Evolutionary conservation across 2,888 invertebrate species (phyloP), one percentile per base, ranked within the genome.

Genomic region (Drosophila phalerata): DNA sequence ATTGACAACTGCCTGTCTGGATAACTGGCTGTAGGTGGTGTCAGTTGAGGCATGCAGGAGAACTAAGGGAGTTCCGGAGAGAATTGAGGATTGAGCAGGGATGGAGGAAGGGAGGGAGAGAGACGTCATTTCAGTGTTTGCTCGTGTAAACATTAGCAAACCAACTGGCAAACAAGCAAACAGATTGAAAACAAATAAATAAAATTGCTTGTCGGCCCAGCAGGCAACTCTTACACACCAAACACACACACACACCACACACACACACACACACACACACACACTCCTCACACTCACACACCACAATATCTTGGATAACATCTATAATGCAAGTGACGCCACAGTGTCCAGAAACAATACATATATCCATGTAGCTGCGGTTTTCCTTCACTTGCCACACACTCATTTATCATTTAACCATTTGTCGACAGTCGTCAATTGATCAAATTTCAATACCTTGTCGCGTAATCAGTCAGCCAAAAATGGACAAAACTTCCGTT

Each of bases 131-230:
- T 17, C 64, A 57, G 67, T 88, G 80, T 85, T 84, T 88, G 88
- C 81, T 77, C 84, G 86, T 88, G 84, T 86, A 85, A 84, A 84
- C 84, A 84, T 84, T 88, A 83, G 88, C 83, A 88, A 84, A 88
- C 84, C 84, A 85, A 84, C 84, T 83, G 85, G 83, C 84, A 84
- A 88, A 88, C 84, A 84, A 78, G 86, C 84, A 88, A 84, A 84
- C 84, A 88, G 84, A 84, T 84, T 84, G 84, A 84, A 84, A 88
- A 88, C 84, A 84, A 84, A 84, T 84, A 84, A 85, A 84, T 88
- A 85, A 78, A 79, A 78, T 78, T 77, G 76, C 76, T 79, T 69
- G 75, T 77, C 76, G 74, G 69, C 74, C 79, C 74, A 68, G 73
- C 75, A 78, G 78, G 70, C 70, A 69, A 55, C 25, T 32, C 28